phyloP scores from a whole-genome alignment of 2,888 invertebrate species.

The Caenorhabditis sp. region DNA sequence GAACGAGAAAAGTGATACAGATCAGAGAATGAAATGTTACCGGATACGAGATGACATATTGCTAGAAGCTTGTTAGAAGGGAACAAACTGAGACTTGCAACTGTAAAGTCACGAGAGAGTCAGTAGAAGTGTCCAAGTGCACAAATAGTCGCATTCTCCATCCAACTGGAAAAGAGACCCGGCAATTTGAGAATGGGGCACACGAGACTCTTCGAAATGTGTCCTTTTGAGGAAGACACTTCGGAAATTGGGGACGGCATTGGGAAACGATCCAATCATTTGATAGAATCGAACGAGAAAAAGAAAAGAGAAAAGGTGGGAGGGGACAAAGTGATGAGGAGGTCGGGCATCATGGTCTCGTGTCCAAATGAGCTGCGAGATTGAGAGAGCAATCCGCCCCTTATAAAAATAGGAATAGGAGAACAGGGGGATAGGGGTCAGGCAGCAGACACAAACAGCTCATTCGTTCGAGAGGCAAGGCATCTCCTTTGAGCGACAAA shows the following conservation, averaged over 20 bases:
- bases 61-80: no score
- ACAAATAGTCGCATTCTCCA: not conserved
- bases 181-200: conserved; percentile 15
- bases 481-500: conserved; percentile 18
- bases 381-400: conserved; percentile 2
- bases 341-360: conserved; percentile 6
- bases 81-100: not conserved
- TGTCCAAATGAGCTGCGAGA: conserved; percentile 20
- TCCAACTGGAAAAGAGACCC: conserved; percentile 29
- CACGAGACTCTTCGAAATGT: not conserved
- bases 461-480: conserved; percentile 28
- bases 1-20: not conserved
- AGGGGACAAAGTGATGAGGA: not conserved
- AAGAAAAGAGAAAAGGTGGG: not conserved
- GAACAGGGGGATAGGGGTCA: not conserved
- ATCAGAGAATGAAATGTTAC: not conserved
- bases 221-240: conserved; percentile 5
- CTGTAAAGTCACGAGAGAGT: not conserved
- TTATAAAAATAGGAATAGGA: conserved; percentile 14
- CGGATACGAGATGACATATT: no score
- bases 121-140: no score
- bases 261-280: conserved; percentile 34
- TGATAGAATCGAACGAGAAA: conserved; percentile 27
- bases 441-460: conserved; percentile 26
- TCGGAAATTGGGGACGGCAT: conserved; percentile 27